phyloP scores from a whole-genome alignment of 2,113 vertebrate species.

The Holacanthus passer region DNA sequence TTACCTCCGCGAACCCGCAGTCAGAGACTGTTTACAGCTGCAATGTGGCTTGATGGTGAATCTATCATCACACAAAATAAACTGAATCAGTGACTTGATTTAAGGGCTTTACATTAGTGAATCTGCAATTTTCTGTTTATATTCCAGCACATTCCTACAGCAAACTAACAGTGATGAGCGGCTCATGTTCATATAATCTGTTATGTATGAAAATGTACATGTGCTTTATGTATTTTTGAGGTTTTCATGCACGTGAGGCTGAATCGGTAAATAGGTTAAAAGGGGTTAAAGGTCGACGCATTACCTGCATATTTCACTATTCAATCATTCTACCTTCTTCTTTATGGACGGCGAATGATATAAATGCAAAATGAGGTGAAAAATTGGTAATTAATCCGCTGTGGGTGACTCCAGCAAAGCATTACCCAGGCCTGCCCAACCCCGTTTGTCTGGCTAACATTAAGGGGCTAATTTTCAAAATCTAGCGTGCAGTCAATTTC shows the following conservation, averaged over 20 bases:
- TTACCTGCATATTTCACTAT: constrained; percentile 52
- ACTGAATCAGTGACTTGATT: constrained; percentile 33
- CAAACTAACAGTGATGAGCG: neutral
- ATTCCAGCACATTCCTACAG: neutral
- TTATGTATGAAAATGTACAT: neutral
- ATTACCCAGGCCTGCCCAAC: constrained; percentile 86
- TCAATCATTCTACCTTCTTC: constrained; percentile 44
- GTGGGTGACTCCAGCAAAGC: constrained; percentile 93
- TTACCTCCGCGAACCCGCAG: constrained; percentile 49
- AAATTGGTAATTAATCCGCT: constrained; percentile 97
- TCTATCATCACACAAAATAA: constrained; percentile 28
- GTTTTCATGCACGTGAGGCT: constrained; percentile 16
- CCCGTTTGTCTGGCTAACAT: constrained; percentile 96
- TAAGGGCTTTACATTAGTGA: constrained; percentile 13
- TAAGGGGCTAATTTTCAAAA: constrained; percentile 99
- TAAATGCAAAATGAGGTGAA: constrained; percentile 84
- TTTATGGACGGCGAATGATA: constrained; percentile 56
- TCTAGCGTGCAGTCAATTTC: constrained; percentile 99
- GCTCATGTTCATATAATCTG: too few species aligned
- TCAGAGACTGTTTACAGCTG: constrained; percentile 42
- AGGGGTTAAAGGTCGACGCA: constrained; percentile 41
- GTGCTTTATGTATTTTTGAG: neutral
- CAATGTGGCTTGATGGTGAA: constrained; percentile 25
- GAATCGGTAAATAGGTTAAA: constrained; percentile 17
- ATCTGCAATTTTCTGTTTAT: neutral